phyloP scores from a whole-genome alignment of 2,888 invertebrate species.

The Leptinotarsa rubiginosa region DNA sequence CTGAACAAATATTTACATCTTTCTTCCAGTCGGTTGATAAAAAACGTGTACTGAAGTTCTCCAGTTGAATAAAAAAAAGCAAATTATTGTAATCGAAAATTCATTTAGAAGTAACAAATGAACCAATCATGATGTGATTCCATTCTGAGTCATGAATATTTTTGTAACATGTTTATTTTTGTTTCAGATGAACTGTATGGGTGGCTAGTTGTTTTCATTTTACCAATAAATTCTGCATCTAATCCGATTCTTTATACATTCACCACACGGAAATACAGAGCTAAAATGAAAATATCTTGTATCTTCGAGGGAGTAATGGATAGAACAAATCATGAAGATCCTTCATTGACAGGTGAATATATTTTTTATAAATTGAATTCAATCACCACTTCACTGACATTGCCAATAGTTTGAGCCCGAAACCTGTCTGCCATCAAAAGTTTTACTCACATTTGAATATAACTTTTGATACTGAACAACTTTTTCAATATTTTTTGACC shows the following conservation, averaged over 20 bases:
- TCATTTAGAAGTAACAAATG: too few species aligned
- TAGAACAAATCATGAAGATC: slow-evolving; percentile 8
- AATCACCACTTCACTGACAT: background rate
- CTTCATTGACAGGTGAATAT: background rate
- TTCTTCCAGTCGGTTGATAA: too few species aligned
- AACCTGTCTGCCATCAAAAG: too few species aligned
- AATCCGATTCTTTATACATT: slow-evolving; percentile 73
- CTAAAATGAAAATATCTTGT: slow-evolving; percentile 15
- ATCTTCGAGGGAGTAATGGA: background rate
- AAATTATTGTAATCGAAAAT: too few species aligned
- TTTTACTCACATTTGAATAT: too few species aligned
- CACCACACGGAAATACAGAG: slow-evolving; percentile 71
- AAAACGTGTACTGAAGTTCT: too few species aligned
- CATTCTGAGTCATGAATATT: too few species aligned
- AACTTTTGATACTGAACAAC: too few species aligned
- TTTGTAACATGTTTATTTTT: background rate
- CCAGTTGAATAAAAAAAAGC: too few species aligned
- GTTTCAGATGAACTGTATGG: slow-evolving; percentile 67
- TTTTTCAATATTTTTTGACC: too few species aligned
- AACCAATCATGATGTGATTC: too few species aligned
- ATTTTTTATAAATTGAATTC: background rate
- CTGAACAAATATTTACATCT: too few species aligned
- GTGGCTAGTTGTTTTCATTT: slow-evolving; percentile 72
- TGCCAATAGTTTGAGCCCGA: background rate
- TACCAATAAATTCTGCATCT: slow-evolving; percentile 73